These are phyloP conservation scores for Cherax destructor DNA, from an alignment of 1,140 invertebrate genomes.

Conservation along the genomic window DNA sequence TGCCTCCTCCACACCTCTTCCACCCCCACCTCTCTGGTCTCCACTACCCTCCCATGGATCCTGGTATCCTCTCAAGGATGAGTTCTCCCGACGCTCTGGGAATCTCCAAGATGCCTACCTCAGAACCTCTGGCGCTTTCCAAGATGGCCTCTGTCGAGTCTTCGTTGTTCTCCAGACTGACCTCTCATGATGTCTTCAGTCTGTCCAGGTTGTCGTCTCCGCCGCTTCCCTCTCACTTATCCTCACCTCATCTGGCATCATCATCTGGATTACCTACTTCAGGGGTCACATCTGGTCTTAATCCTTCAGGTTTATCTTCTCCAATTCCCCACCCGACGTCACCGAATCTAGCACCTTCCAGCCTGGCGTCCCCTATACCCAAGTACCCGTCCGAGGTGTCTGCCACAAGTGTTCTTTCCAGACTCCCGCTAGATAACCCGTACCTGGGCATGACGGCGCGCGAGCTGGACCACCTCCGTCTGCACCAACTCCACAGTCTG, in stretches of 20 bases:
- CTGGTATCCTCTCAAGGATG: conserved; percentile 36
- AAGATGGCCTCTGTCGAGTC: conserved; percentile 53
- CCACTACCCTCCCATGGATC: conserved; percentile 39
- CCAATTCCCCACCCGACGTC: conserved; percentile 43
- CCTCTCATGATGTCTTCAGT: conserved; percentile 44
- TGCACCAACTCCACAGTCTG: conserved; percentile 31
- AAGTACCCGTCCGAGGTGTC: conserved; percentile 54
- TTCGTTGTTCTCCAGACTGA: conserved; percentile 38
- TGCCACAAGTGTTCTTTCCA: conserved; percentile 50
- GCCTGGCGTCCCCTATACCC: conserved; percentile 49
- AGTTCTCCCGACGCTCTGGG: conserved; percentile 41
- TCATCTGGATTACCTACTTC: conserved; percentile 45
- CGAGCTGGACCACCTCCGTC: conserved; percentile 47
- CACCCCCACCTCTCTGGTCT: conserved; percentile 34
- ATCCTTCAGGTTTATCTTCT: conserved; percentile 37
- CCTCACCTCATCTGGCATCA: conserved; percentile 35
- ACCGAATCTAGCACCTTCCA: conserved; percentile 36
- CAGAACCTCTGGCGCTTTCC: conserved; percentile 41
- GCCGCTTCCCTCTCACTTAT: conserved; percentile 32
- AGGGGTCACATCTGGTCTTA: conserved; percentile 6
- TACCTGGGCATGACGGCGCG: conserved; percentile 49
- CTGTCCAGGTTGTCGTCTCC: conserved; percentile 47
- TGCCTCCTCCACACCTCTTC: conserved; percentile 53
- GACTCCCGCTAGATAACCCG: conserved; percentile 54
- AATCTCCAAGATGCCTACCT: conserved; percentile 36